Percentiles rank a stretch among this genome's conserved stretches.
Evolutionary conservation across 2,113 vertebrate genomes (phyloP).

Genomic region (Poeciliopsis retropinna): DNA sequence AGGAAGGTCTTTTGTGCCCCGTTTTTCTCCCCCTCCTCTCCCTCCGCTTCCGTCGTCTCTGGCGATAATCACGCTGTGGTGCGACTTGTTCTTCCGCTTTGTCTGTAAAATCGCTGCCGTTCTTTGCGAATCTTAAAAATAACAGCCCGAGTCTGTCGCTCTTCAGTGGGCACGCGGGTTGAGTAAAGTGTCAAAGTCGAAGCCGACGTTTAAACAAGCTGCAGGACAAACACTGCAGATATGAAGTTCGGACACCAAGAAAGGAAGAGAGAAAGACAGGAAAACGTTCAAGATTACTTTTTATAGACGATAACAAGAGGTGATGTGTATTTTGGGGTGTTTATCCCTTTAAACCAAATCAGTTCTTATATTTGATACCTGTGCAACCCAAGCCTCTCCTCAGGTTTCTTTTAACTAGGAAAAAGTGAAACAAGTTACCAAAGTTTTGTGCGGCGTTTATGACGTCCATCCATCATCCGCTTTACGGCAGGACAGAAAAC

Average conservation of each 20-base stretch:
- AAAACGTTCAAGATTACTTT: conserved; percentile 26
- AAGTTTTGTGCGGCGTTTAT: conserved; percentile 1
- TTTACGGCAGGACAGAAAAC: neutral
- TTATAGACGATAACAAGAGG: no score
- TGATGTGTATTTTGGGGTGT: conserved; percentile 6
- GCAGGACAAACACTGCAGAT: conserved; percentile 34
- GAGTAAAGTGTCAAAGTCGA: conserved; percentile 29
- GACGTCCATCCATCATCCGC: neutral
- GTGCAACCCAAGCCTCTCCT: neutral
- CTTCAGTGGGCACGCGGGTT: neutral
- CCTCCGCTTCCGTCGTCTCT: conserved; percentile 32
- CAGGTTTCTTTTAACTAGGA: conserved; percentile 30
- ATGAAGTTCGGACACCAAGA: conserved; percentile 35
- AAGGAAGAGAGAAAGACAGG: conserved; percentile 38
- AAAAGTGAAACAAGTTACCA: conserved; percentile 26
- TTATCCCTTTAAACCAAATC: neutral
- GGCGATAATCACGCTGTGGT: conserved; percentile 68
- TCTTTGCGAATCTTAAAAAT: conserved; percentile 58
- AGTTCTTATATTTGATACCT: neutral
- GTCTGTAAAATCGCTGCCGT: conserved; percentile 59
- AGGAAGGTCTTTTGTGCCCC: conserved; percentile 59
- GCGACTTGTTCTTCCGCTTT: conserved; percentile 65
- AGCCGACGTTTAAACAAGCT: conserved; percentile 30
- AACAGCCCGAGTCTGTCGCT: conserved; percentile 14
- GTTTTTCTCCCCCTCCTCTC: neutral